Evolutionary conservation across 2,888 invertebrate genomes (phyloP), one percentile per base, ranked within the genome.

Genomic region (Lacanobia oleracea): DNA sequence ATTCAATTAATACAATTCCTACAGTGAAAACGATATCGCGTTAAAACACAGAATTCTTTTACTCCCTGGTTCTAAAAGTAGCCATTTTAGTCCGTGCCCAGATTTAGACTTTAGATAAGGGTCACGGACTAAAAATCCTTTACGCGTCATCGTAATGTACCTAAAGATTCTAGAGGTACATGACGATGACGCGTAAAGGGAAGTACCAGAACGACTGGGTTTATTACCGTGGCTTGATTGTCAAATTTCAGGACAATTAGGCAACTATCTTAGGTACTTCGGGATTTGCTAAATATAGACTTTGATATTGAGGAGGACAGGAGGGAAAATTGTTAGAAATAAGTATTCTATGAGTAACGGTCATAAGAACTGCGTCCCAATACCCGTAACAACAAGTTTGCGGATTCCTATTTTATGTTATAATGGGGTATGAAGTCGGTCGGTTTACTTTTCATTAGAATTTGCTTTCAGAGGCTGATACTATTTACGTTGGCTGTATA

Each of bases 71-170:
- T 43, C 57, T 71, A 43, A 43, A 59, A 43, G 33, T 45, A 51
- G 57, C 48, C 27, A 33, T 77, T 75, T 53, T 77, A 23, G 53
- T 71, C n/a, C 9, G 50, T 48, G 53, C n/a, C n/a, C n/a, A n/a
- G n/a, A n/a, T n/a, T n/a, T n/a, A n/a, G n/a, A n/a, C n/a, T n/a
- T n/a, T n/a, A n/a, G n/a, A n/a, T n/a, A n/a, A n/a, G n/a, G n/a
- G n/a, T n/a, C n/a, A n/a, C n/a, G n/a, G n/a, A n/a, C n/a, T n/a
- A n/a, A n/a, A n/a, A n/a, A n/a, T n/a, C n/a, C n/a, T n/a, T n/a
- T n/a, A n/a, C n/a, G n/a, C n/a, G n/a, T n/a, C n/a, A n/a, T n/a
- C n/a, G n/a, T n/a, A n/a, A n/a, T n/a, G n/a, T n/a, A n/a, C n/a
- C n/a, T n/a, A n/a, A n/a, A n/a, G n/a, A n/a, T n/a, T 63, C 72